A percentile compares a stretch with the other conserved stretches of the same genome.
Conservation (phyloP, 2,113 vertebrate species). For the Python bivittatus region DNA sequence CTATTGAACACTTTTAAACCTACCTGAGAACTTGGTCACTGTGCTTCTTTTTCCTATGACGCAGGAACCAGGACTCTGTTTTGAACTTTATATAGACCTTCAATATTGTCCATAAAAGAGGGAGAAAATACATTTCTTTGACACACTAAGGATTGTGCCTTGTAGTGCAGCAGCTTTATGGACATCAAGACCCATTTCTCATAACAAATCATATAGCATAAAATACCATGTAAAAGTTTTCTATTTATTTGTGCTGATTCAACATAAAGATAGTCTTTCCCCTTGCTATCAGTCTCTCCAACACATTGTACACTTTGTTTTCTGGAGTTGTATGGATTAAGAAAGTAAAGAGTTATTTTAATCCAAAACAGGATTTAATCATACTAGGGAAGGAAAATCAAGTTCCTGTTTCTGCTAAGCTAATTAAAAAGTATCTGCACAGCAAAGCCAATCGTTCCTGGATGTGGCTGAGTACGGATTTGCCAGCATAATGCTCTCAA, state of each 20-base stretch:
- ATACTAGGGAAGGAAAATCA: constrained; percentile 46
- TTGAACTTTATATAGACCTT: not conserved
- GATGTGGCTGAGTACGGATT: constrained; percentile 36
- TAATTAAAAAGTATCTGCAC: constrained; percentile 47
- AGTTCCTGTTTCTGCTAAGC: constrained; percentile 53
- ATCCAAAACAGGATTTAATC: constrained; percentile 31
- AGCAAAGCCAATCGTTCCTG: constrained; percentile 50
- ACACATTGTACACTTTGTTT: constrained; percentile 5
- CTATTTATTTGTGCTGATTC: not conserved
- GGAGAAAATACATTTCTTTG: not conserved
- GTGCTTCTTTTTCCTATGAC: not conserved
- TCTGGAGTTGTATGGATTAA: constrained; percentile 29
- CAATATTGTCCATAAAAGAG: not conserved
- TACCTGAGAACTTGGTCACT: not conserved
- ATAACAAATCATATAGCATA: not conserved
- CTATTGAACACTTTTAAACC: not conserved
- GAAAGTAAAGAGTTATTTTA: constrained; percentile 12
- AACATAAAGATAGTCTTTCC: not conserved
- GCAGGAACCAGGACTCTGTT: not conserved
- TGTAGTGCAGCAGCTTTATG: not conserved
- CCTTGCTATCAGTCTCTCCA: not conserved
- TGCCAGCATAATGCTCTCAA: constrained; percentile 56
- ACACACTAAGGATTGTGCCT: not conserved
- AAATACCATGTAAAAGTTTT: not conserved
- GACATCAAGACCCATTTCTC: not conserved